Evolutionary conservation across 1,140 invertebrate genomes (phyloP), one percentile per base, ranked within the genome.

Genomic region (Drosophila ohnishii): DNA sequence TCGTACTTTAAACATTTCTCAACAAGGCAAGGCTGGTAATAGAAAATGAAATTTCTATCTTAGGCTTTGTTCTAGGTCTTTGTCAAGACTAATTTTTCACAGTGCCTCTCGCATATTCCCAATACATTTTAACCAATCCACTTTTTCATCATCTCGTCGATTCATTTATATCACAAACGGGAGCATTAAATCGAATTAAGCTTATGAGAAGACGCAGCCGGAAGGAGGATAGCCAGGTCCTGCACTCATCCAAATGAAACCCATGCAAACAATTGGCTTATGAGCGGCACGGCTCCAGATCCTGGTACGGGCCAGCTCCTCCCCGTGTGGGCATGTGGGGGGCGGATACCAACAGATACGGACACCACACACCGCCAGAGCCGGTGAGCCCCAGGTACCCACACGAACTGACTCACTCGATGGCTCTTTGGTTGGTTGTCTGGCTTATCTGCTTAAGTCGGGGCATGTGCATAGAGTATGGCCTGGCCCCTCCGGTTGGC

Each of bases 101-200:
- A 65, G 51, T 75, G 62, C 25, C 10, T 14, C 35, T 25, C 44
- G 74, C 13, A 55, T 88, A 89, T 84, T 88, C 84, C 84, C 84
- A 80, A 88, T 88, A 88, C 84, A 88, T 84, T 88, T 88, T 80
- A 89, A 88, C 84, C 81, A 90, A 90, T 90, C 78, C 83, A 82
- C 75, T 90, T 90, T 90, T 90, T 90, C 83, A 90, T 90, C 88
- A 86, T 90, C 77, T 88, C 84, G 80, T 89, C 84, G 84, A 88
- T 84, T 89, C 84, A 88, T 90, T 90, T 90, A 90, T 90, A 89
- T 86, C 79, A 75, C 89, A 90, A 90, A 86, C 85, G 85, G 89
- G 89, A 90, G 89, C 74, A 86, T 90, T 90, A 90, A 90, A 90
- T 90, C 80, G 81, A 90, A 83, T 90, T 90, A 90, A 90, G 89